Evolutionary conservation across 2,888 invertebrate species (phyloP).

Genomic region (Agrotis clavis): DNA sequence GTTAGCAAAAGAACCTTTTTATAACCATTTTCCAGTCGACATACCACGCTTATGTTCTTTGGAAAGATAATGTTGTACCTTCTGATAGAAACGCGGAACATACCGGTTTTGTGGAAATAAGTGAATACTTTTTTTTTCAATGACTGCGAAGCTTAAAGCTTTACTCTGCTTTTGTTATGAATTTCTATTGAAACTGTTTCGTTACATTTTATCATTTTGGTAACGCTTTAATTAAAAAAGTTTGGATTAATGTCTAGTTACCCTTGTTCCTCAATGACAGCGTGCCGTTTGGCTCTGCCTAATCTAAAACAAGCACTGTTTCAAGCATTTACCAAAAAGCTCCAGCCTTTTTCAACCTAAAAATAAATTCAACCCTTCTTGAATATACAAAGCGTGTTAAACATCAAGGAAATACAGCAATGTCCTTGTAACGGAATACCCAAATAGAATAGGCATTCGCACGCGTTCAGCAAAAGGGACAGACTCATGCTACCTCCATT

Average conservation of each 20-base stretch:
- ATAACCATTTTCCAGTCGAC: constrained; percentile 63
- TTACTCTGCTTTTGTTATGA: constrained; percentile 9
- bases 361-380: constrained; percentile 2
- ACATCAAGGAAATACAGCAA: constrained; percentile 34
- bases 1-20: constrained; percentile 61
- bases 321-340: neutral
- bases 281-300: neutral
- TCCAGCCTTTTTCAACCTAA: neutral
- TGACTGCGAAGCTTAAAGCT: constrained; percentile 21
- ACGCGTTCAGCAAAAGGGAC: constrained; percentile 48
- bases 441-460: constrained; percentile 52
- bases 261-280: neutral
- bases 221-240: constrained; percentile 16
- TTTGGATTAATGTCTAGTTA: neutral
- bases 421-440: constrained; percentile 37
- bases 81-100: constrained; percentile 51
- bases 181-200: constrained; percentile 20
- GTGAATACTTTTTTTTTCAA: constrained; percentile 41
- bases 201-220: constrained; percentile 5
- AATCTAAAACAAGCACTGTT: neutral
- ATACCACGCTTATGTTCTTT: constrained; percentile 49
- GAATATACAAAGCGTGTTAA: constrained; percentile 49
- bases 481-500: constrained; percentile 45
- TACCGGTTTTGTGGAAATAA: constrained; percentile 50
- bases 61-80: constrained; percentile 38